Conservation (phyloP, 2,888 invertebrate species). For the Parnassius glacialis region DNA sequence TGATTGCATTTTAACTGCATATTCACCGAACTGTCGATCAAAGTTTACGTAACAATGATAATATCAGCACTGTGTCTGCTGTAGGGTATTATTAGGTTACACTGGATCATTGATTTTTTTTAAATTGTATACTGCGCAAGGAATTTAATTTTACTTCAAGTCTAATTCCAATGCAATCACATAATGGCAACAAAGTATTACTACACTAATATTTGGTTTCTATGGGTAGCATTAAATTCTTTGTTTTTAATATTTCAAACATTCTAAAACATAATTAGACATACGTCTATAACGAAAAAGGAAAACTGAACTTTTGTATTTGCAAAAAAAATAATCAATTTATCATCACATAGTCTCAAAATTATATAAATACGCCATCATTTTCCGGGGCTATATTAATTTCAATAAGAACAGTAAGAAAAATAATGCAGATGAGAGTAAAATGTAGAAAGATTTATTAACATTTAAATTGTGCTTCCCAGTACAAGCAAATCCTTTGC, state of each 20-base stretch:
- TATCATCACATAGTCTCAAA: no score
- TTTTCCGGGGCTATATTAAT: no score
- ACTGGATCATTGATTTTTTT: conserved; percentile 42
- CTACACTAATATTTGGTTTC: neutral
- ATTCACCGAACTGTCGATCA: conserved; percentile 47
- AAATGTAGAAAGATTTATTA: no score
- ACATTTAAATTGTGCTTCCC: no score
- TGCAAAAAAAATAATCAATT: no score
- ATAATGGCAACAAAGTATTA: neutral
- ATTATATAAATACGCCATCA: no score
- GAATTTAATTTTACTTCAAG: conserved; percentile 37
- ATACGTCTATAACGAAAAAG: no score
- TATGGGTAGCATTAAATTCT: neutral
- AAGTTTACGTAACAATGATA: conserved; percentile 45
- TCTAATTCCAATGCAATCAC: conserved; percentile 3
- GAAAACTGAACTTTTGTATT: no score
- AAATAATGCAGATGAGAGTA: no score
- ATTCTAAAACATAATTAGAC: no score
- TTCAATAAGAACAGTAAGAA: no score
- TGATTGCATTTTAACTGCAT: conserved; percentile 40
- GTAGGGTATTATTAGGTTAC: conserved; percentile 45
- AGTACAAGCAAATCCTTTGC: no score
- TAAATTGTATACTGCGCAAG: conserved; percentile 45
- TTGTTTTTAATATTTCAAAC: neutral
- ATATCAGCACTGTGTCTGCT: conserved; percentile 42